A percentile compares a stretch with the other conserved stretches of the same genome.
Conservation (phyloP, 2,888 invertebrate species). For the Cryptocephalus primarius region DNA sequence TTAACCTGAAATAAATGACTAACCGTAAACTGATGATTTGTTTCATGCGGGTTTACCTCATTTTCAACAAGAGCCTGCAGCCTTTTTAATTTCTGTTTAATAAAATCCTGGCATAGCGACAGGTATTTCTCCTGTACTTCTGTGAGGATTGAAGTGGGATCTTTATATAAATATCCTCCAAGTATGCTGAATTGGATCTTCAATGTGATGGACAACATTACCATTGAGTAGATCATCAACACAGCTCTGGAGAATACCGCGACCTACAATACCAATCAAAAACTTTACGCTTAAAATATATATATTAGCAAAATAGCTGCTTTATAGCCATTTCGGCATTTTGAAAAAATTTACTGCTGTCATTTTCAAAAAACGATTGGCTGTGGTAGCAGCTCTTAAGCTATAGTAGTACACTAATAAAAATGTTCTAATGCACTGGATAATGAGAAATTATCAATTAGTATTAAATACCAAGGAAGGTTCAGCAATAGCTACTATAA, state of each 20-base stretch:
- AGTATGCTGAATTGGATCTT: conserved; percentile 81
- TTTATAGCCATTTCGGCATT: neutral
- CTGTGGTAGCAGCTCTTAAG: no score
- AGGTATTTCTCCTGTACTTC: conserved; percentile 71
- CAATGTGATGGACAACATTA: conserved; percentile 71
- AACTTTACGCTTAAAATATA: neutral
- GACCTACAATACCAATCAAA: conserved; percentile 23
- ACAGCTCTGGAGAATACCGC: conserved; percentile 70
- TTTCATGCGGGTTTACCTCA: conserved; percentile 43
- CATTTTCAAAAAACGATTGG: neutral
- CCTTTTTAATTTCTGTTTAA: conserved; percentile 54
- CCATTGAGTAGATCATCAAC: conserved; percentile 69
- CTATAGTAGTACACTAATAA: no score
- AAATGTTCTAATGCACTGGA: no score
- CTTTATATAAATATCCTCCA: conserved; percentile 77
- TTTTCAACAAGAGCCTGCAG: conserved; percentile 46
- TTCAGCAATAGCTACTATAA: no score
- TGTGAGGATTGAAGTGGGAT: conserved; percentile 51
- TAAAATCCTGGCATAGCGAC: conserved; percentile 68
- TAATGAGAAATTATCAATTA: no score
- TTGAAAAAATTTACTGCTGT: neutral
- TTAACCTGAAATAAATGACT: conserved; percentile 22
- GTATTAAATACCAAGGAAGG: no score
- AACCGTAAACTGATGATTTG: neutral
- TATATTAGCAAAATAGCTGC: neutral